Conservation (phyloP, 2,797 vertebrate genomes). For the Oophaga sylvatica region DNA sequence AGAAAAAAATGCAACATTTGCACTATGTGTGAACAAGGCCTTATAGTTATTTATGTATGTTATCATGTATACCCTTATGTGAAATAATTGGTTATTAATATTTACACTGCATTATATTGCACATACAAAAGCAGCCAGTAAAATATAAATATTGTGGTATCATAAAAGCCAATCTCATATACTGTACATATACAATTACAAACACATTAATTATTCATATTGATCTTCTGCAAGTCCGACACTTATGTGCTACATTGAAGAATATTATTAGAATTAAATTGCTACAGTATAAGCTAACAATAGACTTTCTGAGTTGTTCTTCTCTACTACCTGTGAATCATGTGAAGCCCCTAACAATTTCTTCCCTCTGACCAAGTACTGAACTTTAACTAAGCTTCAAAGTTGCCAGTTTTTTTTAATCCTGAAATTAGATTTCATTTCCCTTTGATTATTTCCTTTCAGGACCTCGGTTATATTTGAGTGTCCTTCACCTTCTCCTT, state of each 20-base stretch:
- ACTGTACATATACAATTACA: not conserved
- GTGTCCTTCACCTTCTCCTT: slow-evolving; percentile 90
- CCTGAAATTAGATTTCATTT: slow-evolving; percentile 86
- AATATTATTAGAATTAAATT: not conserved
- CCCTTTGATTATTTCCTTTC: slow-evolving; percentile 73
- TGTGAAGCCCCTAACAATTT: slow-evolving; percentile 39
- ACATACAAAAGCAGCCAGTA: too few species aligned
- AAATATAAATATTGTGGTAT: not conserved
- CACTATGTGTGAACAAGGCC: too few species aligned
- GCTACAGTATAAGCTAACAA: not conserved
- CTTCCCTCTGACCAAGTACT: slow-evolving; percentile 51
- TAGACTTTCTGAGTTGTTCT: slow-evolving; percentile 28
- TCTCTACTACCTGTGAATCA: slow-evolving; percentile 9
- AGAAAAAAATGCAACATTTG: too few species aligned
- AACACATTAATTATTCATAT: not conserved
- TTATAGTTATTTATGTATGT: not conserved
- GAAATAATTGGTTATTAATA: not conserved
- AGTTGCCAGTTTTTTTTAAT: slow-evolving; percentile 81
- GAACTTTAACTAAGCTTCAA: slow-evolving; percentile 60
- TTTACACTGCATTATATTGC: too few species aligned
- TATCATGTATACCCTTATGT: not conserved
- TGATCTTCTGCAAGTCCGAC: not conserved
- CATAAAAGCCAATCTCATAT: not conserved
- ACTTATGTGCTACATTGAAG: not conserved
- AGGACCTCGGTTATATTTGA: slow-evolving; percentile 84